These are phyloP conservation scores for Ornithoptera alexandrae DNA, from an alignment of 2,888 invertebrate genomes.

Conservation along the genomic window DNA sequence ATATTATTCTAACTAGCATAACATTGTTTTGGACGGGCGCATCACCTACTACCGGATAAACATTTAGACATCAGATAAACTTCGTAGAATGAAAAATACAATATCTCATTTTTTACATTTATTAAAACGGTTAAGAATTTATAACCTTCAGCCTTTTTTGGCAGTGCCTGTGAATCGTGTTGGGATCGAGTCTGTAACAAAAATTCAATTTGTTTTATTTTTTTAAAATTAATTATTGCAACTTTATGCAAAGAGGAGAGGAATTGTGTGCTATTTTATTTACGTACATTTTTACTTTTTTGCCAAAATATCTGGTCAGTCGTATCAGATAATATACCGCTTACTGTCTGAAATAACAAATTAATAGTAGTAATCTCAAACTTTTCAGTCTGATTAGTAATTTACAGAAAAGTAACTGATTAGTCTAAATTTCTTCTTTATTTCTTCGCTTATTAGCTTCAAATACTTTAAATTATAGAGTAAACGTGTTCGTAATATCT, in stretches of 20 bases:
- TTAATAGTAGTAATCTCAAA: neutral
- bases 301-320: constrained; percentile 1
- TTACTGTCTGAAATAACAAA: constrained; percentile 49
- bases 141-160: neutral
- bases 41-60: no score
- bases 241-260: neutral
- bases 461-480: no score
- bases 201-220: neutral
- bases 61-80: no score
- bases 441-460: no score
- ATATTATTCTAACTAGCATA: no score
- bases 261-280: neutral
- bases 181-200: constrained; percentile 13
- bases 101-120: no score
- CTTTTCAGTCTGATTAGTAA: neutral
- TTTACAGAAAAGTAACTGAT: neutral
- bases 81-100: no score
- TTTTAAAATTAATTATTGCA: neutral
- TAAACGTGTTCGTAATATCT: no score
- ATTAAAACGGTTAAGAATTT: neutral
- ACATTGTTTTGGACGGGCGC: no score
- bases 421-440: neutral
- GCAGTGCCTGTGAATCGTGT: neutral
- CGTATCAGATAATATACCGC: constrained; percentile 17
- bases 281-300: constrained; percentile 19